These are phyloP conservation scores for Hyppa rectilinea DNA, from an alignment of 2,888 invertebrate species.

Conservation along the genomic window DNA sequence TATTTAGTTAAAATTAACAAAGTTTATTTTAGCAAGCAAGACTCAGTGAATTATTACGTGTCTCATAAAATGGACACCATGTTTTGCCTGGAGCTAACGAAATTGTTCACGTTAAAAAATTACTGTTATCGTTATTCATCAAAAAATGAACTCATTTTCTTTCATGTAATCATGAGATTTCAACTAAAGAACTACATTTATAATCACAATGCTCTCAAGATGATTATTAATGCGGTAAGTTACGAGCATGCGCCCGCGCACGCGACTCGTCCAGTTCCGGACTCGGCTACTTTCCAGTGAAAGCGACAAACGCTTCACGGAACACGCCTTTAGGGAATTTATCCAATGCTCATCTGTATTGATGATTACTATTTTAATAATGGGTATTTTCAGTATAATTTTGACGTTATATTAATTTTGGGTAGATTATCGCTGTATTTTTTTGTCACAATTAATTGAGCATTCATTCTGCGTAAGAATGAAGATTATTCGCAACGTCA, in stretches of 20 bases:
- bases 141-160: background rate
- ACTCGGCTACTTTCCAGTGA: conserved; percentile 85
- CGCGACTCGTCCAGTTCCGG: conserved; percentile 78
- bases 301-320: conserved; percentile 81
- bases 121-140: background rate
- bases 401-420: background rate
- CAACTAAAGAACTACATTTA: conserved; percentile 13
- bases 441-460: too few species aligned
- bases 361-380: conserved; percentile 10
- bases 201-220: conserved; percentile 41
- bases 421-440: background rate
- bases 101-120: background rate
- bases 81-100: background rate
- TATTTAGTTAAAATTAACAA: background rate
- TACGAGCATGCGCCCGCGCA: conserved; percentile 58
- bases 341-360: conserved; percentile 44
- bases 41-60: background rate
- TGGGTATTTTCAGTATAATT: background rate
- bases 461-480: too few species aligned
- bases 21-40: background rate
- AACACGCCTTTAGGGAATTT: conserved; percentile 73
- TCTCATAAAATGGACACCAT: background rate
- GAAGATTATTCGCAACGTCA: too few species aligned
- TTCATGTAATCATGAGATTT: background rate
- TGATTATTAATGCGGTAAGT: conserved; percentile 50